These are phyloP conservation scores for Hyphantria cunea DNA, from an alignment of 1,140 invertebrate genomes.

Conservation along the genomic window DNA sequence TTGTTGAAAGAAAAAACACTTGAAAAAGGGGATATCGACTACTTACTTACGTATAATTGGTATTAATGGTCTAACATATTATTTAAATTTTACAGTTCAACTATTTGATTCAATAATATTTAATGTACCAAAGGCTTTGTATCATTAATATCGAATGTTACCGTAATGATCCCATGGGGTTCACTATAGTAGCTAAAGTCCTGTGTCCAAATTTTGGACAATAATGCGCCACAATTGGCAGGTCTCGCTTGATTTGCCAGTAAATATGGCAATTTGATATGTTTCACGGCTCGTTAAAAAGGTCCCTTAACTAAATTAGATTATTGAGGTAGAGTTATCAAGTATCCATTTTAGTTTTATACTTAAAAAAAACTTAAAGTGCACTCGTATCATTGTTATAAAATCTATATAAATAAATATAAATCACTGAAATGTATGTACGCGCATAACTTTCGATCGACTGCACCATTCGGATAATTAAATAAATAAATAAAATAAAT, in stretches of 20 bases:
- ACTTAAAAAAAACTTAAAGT: no score
- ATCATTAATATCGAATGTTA: constrained; percentile 63
- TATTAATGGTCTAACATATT: no score
- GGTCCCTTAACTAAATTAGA: constrained; percentile 44
- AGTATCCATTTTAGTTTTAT: not conserved
- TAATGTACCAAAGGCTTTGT: constrained; percentile 61
- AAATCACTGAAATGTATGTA: no score
- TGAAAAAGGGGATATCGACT: no score
- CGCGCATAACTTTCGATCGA: no score
- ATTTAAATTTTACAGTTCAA: no score
- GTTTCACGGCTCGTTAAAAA: constrained; percentile 66
- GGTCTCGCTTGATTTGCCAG: constrained; percentile 63
- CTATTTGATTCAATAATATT: constrained; percentile 34
- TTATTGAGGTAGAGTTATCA: not conserved
- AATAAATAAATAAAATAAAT: no score
- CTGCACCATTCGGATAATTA: no score
- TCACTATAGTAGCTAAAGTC: constrained; percentile 57
- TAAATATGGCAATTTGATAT: constrained; percentile 71
- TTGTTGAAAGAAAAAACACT: no score
- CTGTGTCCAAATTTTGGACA: constrained; percentile 57
- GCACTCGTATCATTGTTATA: no score
- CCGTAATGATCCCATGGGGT: constrained; percentile 61
- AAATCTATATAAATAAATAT: no score
- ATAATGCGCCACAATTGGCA: constrained; percentile 63
- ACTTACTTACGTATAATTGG: no score